phyloP scores from a whole-genome alignment of 2,113 vertebrate genomes.

The Campylomormyrus numenius region DNA sequence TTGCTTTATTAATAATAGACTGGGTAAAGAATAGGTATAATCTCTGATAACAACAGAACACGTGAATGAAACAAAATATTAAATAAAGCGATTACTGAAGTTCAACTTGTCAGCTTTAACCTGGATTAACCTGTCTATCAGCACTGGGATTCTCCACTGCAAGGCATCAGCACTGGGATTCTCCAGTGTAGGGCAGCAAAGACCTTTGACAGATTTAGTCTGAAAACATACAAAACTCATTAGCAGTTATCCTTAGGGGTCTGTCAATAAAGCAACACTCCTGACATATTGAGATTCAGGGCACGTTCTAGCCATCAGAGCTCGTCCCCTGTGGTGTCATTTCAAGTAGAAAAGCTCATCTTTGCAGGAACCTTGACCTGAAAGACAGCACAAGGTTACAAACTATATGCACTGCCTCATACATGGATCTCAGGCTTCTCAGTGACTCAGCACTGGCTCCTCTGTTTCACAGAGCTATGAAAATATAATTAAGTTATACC shows the following conservation, averaged over 20 bases:
- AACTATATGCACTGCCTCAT: not conserved
- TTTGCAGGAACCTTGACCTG: conserved; percentile 1
- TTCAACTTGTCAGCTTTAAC: not conserved
- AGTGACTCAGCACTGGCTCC: not conserved
- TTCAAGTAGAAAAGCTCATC: not conserved
- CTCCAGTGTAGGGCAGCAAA: not conserved
- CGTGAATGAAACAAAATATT: not conserved
- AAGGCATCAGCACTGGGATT: not conserved
- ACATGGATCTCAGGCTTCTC: not conserved
- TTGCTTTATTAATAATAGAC: not conserved
- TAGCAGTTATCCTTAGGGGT: not conserved
- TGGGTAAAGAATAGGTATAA: not conserved
- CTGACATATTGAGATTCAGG: not conserved
- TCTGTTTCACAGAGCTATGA: not conserved
- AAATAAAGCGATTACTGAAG: not conserved
- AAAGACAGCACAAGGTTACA: not conserved
- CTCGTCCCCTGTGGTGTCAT: not conserved
- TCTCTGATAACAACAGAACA: not conserved
- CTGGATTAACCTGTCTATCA: not conserved
- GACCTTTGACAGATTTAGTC: not conserved
- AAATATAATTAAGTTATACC: not conserved
- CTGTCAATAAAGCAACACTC: not conserved
- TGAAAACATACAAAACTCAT: not conserved
- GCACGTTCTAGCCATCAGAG: not conserved
- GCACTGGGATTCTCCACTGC: not conserved